Evolutionary conservation across 2,888 invertebrate genomes (phyloP).

Genomic region (Dorcus parallelipipedus): DNA sequence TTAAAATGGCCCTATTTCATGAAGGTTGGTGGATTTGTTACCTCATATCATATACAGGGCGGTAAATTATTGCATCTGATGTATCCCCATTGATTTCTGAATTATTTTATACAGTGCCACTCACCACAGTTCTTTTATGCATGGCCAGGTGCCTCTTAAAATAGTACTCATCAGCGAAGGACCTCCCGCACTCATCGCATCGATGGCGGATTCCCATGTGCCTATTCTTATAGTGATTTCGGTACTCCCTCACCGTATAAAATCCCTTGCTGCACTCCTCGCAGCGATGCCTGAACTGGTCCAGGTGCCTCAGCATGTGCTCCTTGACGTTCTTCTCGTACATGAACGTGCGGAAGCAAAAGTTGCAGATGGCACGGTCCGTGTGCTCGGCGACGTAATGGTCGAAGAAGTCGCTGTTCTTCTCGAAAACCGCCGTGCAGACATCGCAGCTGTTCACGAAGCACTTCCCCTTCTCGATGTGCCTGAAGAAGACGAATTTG

Average conservation of each 20-base stretch:
- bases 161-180: conserved; percentile 48
- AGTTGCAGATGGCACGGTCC: conserved; percentile 46
- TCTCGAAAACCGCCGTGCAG: conserved; percentile 39
- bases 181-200: conserved; percentile 44
- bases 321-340: conserved; percentile 49
- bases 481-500: conserved; percentile 45
- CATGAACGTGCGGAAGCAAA: conserved; percentile 48
- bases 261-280: conserved; percentile 48
- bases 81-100: too few species aligned
- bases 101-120: neutral
- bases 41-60: too few species aligned
- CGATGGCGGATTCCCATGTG: conserved; percentile 48
- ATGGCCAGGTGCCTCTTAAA: conserved; percentile 46
- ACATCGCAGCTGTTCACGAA: conserved; percentile 47
- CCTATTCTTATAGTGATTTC: conserved; percentile 47
- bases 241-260: conserved; percentile 46
- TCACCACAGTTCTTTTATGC: conserved; percentile 31
- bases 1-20: too few species aligned
- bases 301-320: conserved; percentile 46
- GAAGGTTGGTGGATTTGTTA: too few species aligned
- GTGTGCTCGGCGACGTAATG: conserved; percentile 43
- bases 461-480: conserved; percentile 48
- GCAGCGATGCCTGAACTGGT: conserved; percentile 46
- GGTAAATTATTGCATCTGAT: too few species aligned
- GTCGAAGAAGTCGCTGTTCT: conserved; percentile 43